phyloP scores from a whole-genome alignment of 2,113 vertebrate genomes.

The Coptodon rendalli region DNA sequence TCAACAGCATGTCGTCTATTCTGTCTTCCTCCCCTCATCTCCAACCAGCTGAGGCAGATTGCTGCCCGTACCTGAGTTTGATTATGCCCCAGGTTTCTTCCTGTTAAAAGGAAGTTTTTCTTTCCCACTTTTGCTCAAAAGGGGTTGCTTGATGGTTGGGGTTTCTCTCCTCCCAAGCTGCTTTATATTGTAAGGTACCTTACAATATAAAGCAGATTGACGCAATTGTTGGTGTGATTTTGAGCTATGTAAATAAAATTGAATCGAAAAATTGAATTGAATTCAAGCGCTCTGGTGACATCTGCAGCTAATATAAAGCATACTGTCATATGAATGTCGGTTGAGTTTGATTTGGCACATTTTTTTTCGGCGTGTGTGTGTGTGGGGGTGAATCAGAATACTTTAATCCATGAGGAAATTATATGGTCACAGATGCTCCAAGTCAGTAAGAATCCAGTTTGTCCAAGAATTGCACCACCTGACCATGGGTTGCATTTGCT shows the following conservation, averaged over 20 bases:
- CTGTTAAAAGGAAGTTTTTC: neutral
- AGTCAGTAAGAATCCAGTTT: neutral
- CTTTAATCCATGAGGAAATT: neutral
- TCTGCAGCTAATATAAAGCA: neutral
- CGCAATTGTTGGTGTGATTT: neutral
- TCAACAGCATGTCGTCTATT: neutral
- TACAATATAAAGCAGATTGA: neutral
- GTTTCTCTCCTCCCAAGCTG: fast-evolving
- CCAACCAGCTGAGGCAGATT: neutral
- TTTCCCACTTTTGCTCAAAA: neutral
- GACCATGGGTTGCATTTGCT: neutral
- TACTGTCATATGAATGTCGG: neutral
- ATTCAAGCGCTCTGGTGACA: neutral
- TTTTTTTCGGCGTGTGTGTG: neutral
- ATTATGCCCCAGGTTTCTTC: neutral
- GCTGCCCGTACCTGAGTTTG: neutral
- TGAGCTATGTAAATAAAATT: neutral
- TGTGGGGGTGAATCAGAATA: neutral
- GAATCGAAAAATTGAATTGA: too few species aligned
- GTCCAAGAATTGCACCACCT: neutral
- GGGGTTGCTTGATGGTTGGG: neutral
- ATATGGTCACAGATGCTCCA: neutral
- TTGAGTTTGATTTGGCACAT: neutral
- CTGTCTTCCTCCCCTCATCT: neutral
- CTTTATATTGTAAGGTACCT: neutral